phyloP scores from a whole-genome alignment of 2,113 vertebrate species.

The Actenoides hombroni region DNA sequence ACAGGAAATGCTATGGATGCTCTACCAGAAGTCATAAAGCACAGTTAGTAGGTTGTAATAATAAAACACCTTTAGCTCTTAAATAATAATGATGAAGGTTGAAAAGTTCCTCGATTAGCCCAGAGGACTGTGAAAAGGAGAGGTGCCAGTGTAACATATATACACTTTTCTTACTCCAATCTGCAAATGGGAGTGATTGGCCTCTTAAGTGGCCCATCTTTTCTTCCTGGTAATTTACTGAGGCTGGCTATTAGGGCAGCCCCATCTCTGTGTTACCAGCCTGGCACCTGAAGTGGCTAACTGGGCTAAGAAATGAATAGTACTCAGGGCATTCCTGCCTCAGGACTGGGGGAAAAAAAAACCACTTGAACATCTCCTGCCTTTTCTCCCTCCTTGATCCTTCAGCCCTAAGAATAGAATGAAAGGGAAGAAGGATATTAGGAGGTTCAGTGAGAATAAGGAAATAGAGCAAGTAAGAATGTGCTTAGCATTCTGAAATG shows the following conservation, averaged over 20 bases:
- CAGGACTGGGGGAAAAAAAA: background rate
- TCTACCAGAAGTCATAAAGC: background rate
- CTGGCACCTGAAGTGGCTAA: background rate
- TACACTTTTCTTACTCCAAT: background rate
- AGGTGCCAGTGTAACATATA: background rate
- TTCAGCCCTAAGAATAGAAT: background rate
- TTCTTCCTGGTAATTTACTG: background rate
- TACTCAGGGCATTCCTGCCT: background rate
- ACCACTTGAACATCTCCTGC: background rate
- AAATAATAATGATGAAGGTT: background rate
- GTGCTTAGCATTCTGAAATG: background rate
- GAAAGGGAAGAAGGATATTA: background rate
- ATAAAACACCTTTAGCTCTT: background rate
- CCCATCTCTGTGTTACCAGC: background rate
- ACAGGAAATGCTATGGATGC: background rate
- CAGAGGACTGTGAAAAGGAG: background rate
- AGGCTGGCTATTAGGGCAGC: background rate
- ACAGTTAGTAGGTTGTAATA: background rate
- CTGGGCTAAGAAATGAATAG: background rate
- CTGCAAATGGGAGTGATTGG: background rate
- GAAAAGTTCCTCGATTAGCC: background rate
- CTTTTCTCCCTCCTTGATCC: background rate
- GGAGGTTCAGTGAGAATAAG: background rate
- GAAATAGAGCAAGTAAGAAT: background rate
- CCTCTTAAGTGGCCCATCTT: background rate